Conservation (phyloP, 2,888 invertebrate species). For the Priocnemis perturbator region DNA sequence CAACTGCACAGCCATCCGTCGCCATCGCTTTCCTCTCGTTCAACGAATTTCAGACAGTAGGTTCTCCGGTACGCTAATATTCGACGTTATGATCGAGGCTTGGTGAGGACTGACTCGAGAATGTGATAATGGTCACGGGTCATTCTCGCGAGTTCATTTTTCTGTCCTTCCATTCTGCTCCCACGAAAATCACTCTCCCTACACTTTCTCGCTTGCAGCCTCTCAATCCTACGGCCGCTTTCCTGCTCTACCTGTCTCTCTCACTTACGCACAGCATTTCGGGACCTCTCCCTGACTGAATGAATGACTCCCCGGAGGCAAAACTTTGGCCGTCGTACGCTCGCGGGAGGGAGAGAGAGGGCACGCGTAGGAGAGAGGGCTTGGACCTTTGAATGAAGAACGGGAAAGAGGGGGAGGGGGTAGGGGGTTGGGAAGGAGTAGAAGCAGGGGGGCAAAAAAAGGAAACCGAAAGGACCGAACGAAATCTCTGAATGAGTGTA, state of each 20-base stretch:
- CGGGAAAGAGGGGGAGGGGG: no score
- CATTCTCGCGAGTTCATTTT: no score
- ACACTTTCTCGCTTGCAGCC: no score
- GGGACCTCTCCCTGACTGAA: constrained; percentile 35
- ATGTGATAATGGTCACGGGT: no score
- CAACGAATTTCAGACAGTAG: no score
- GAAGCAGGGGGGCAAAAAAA: constrained; percentile 31
- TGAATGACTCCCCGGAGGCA: constrained; percentile 52
- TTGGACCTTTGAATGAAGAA: no score
- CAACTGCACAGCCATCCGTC: no score
- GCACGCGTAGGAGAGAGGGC: not conserved
- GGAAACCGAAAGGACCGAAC: constrained; percentile 48
- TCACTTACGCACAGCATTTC: constrained; percentile 12
- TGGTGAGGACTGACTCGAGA: no score
- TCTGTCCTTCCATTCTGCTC: not conserved
- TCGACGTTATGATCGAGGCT: no score
- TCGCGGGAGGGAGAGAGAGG: not conserved
- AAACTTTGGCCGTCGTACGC: constrained; percentile 28
- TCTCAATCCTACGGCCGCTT: not conserved
- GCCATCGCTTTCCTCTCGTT: no score
- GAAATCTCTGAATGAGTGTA: constrained; percentile 72
- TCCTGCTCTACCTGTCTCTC: constrained; percentile 10
- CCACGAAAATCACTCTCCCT: not conserved
- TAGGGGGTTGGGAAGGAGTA: no score
- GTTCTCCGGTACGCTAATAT: no score